phyloP scores from a whole-genome alignment of 2,113 vertebrate genomes.

The Lophochroa leadbeateri region DNA sequence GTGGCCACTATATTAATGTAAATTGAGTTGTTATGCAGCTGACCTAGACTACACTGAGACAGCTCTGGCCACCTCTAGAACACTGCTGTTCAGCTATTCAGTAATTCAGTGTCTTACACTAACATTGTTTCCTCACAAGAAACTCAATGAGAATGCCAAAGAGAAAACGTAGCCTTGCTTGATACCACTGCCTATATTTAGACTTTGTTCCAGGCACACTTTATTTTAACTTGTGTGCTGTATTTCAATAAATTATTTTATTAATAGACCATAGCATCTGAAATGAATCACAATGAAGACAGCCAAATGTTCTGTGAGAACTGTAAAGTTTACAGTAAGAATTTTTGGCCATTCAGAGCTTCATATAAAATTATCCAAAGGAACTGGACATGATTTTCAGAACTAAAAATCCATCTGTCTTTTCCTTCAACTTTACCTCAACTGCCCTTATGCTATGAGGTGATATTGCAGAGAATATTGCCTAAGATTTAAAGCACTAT shows the following conservation, averaged over 20 bases:
- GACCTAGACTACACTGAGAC: background rate
- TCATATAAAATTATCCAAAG: background rate
- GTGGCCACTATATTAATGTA: background rate
- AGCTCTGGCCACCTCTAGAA: background rate
- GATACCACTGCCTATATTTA: constrained; percentile 23
- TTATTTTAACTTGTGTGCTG: background rate
- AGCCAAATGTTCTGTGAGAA: background rate
- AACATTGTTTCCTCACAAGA: background rate
- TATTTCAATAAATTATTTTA: constrained; percentile 21
- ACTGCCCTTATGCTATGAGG: background rate
- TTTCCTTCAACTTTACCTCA: background rate
- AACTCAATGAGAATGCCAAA: background rate
- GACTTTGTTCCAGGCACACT: background rate
- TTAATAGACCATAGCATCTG: constrained; percentile 9
- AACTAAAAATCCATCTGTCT: background rate
- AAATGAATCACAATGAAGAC: constrained; percentile 14
- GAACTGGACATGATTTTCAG: background rate
- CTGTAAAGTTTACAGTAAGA: background rate
- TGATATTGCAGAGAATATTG: background rate
- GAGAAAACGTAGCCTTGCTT: background rate
- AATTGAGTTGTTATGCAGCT: background rate
- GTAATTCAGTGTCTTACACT: background rate
- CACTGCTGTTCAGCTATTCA: background rate
- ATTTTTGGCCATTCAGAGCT: background rate
- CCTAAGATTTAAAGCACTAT: background rate